A percentile compares a stretch with the other conserved stretches of the same genome.
phyloP scores from a whole-genome alignment of 2,888 invertebrate species.

The Druceiella hillmani region DNA sequence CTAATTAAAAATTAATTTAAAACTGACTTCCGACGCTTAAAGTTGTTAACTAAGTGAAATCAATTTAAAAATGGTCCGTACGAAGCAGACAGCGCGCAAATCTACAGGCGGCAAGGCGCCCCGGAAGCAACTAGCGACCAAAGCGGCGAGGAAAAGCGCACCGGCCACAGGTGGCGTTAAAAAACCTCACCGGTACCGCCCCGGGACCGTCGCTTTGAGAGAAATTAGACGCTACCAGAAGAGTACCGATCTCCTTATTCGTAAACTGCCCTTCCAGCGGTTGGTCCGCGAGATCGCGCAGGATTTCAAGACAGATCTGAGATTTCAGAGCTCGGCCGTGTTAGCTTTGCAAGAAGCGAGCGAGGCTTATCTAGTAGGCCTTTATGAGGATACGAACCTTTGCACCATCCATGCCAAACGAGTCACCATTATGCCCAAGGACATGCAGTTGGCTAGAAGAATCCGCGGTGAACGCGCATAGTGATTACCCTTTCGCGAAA shows the following conservation, averaged over 20 bases:
- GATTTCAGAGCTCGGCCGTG: constrained; percentile 67
- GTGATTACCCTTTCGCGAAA: constrained; percentile 4
- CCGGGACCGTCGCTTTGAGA: constrained; percentile 63
- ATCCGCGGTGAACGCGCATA: constrained; percentile 38
- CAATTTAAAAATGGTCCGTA: constrained; percentile 67
- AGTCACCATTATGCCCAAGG: constrained; percentile 43
- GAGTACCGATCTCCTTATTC: constrained; percentile 64
- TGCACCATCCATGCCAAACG: constrained; percentile 66
- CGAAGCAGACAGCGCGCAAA: constrained; percentile 70
- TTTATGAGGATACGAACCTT: constrained; percentile 72
- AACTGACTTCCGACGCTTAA: too few species aligned
- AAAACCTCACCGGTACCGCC: constrained; percentile 66
- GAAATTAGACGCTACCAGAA: constrained; percentile 71
- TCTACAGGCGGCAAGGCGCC: constrained; percentile 72
- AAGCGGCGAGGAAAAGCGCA: constrained; percentile 66
- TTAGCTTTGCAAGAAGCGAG: constrained; percentile 61
- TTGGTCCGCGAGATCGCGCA: constrained; percentile 69
- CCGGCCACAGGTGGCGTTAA: constrained; percentile 70
- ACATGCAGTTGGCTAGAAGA: constrained; percentile 37
- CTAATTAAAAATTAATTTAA: too few species aligned
- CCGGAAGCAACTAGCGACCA: constrained; percentile 64
- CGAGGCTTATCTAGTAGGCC: constrained; percentile 59
- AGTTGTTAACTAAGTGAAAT: too few species aligned
- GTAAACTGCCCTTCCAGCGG: constrained; percentile 68
- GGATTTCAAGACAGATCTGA: constrained; percentile 65